A percentile compares a stretch with the other conserved stretches of the same genome.
phyloP scores from a whole-genome alignment of 2,888 invertebrate genomes.

The Limnephilus lunatus region DNA sequence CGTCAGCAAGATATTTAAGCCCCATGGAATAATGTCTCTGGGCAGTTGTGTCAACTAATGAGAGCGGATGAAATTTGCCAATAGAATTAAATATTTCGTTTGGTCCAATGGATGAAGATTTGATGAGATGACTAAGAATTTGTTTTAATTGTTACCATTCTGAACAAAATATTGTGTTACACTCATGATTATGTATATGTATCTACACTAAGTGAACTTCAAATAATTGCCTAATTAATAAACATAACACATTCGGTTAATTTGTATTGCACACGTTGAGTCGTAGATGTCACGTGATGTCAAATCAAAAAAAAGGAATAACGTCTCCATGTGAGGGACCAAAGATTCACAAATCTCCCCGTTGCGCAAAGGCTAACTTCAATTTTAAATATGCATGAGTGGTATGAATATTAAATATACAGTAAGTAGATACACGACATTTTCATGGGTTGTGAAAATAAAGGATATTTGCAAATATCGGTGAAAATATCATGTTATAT shows the following conservation, averaged over 20 bases:
- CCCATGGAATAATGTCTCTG: slow-evolving; percentile 40
- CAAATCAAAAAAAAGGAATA: not conserved
- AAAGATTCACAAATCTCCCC: not conserved
- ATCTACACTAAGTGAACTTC: no score
- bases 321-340: not conserved
- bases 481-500: not conserved
- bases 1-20: slow-evolving; percentile 47
- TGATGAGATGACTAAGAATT: not conserved
- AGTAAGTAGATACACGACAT: not conserved
- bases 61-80: not conserved
- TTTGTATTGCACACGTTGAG: no score
- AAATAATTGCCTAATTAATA: no score
- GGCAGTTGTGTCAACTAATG: slow-evolving; percentile 41
- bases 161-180: not conserved
- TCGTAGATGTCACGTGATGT: no score
- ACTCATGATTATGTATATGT: not conserved
- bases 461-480: not conserved
- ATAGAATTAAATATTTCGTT: not conserved
- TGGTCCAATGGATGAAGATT: not conserved
- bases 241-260: no score
- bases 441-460: not conserved
- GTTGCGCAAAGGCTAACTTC: not conserved
- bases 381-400: not conserved
- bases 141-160: not conserved
- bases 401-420: not conserved